These are phyloP conservation scores for Nipponacmea schrenckii DNA, from an alignment of 2,888 invertebrate genomes.

Conservation along the genomic window DNA sequence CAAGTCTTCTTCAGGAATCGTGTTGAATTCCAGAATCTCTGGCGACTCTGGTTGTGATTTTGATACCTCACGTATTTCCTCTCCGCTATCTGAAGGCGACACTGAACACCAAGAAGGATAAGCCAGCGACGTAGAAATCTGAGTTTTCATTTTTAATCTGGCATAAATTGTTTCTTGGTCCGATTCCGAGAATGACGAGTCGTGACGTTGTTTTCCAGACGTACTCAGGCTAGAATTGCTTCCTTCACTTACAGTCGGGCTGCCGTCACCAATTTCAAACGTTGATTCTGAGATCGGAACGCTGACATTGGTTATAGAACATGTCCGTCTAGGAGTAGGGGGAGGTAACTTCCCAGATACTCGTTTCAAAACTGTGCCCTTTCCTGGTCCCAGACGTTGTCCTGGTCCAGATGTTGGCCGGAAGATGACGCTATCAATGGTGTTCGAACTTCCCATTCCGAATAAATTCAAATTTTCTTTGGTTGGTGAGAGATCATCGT, in stretches of 20 bases:
- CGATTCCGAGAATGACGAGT: constrained; percentile 53
- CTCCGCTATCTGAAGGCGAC: constrained; percentile 19
- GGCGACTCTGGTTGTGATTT: background rate
- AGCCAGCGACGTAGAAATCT: constrained; percentile 45
- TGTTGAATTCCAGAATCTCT: background rate
- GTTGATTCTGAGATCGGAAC: constrained; percentile 6
- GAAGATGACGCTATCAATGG: constrained; percentile 50
- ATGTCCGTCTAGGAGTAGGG: constrained; percentile 23
- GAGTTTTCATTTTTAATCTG: constrained; percentile 56
- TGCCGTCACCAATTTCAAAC: constrained; percentile 10
- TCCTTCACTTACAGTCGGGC: constrained; percentile 31
- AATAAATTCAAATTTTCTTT: constrained; percentile 48
- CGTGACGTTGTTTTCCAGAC: constrained; percentile 6
- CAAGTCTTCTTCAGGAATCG: background rate
- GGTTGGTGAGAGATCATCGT: constrained; percentile 41
- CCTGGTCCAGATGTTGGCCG: constrained; percentile 41
- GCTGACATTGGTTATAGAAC: constrained; percentile 12
- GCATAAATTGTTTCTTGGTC: constrained; percentile 58
- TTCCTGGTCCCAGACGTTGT: constrained; percentile 28
- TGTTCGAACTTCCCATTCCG: constrained; percentile 40
- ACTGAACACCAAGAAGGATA: constrained; percentile 57
- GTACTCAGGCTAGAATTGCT: constrained; percentile 23
- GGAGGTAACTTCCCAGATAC: constrained; percentile 24
- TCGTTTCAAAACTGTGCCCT: constrained; percentile 38
- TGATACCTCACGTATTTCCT: background rate